These are phyloP conservation scores for Pseudanteris insignis DNA, from an alignment of 2,888 invertebrate genomes.

Conservation along the genomic window DNA sequence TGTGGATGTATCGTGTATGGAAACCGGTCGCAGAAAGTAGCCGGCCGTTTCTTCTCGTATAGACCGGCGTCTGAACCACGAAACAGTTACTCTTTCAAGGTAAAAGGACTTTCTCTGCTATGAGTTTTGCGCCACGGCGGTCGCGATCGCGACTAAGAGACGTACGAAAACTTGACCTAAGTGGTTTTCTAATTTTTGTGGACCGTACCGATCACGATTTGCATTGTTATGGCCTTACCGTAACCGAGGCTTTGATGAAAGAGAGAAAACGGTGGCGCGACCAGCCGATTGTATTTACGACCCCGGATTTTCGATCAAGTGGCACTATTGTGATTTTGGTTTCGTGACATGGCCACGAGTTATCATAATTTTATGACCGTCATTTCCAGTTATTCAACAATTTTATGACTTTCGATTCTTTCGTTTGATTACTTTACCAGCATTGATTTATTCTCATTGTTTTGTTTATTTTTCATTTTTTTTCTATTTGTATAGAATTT, in stretches of 20 bases:
- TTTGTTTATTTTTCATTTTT: background rate
- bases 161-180: slow-evolving; percentile 16
- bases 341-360: background rate
- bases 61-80: too few relatives aligned
- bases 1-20: slow-evolving; percentile 16
- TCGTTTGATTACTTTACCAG: background rate
- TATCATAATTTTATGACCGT: slow-evolving; percentile 1
- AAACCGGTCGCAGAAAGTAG: slow-evolving; percentile 42
- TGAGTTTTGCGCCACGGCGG: slow-evolving; percentile 13
- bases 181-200: slow-evolving; percentile 23
- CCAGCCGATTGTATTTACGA: slow-evolving; percentile 3
- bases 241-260: slow-evolving; percentile 6
- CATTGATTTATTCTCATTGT: background rate
- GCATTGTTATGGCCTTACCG: slow-evolving; percentile 1
- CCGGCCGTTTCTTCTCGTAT: slow-evolving; percentile 17
- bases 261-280: background rate
- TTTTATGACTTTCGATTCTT: background rate
- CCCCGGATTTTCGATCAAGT: slow-evolving; percentile 6
- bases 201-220: background rate
- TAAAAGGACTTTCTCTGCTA: slow-evolving; percentile 32
- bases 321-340: slow-evolving; percentile 2
- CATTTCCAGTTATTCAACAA: background rate
- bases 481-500: too few relatives aligned
- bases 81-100: slow-evolving; percentile 1
- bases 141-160: background rate